Evolutionary conservation across 2,888 invertebrate genomes (phyloP).

Genomic region (Cecidostiba fungosa): DNA sequence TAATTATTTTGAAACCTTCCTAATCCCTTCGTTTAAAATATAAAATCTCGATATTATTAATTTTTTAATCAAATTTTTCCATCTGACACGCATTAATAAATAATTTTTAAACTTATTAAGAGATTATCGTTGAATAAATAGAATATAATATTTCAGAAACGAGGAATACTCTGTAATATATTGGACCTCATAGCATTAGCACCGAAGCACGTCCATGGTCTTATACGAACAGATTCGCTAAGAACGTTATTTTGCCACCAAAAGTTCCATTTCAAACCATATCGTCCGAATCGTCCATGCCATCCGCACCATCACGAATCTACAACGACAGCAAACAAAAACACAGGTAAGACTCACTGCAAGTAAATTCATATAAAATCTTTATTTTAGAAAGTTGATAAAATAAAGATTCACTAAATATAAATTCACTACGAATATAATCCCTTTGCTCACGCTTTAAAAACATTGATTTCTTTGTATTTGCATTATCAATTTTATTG

Average conservation of each 20-base stretch:
- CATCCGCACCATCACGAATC: not conserved
- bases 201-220: not conserved
- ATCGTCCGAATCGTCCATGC: not conserved
- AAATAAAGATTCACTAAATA: too few relatives aligned
- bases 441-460: too few relatives aligned
- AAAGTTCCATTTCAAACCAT: not conserved
- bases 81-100: too few relatives aligned
- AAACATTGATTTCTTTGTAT: too few relatives aligned
- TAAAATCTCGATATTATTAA: not conserved
- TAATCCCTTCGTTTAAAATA: not conserved
- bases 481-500: too few relatives aligned
- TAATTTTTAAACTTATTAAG: not conserved
- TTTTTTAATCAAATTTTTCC: not conserved
- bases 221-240: not conserved
- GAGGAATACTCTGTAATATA: slow-evolving; percentile 25
- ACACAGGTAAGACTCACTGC: not conserved
- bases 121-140: not conserved
- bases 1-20: not conserved
- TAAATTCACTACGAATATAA: too few relatives aligned
- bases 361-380: too few relatives aligned
- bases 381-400: too few relatives aligned
- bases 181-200: slow-evolving; percentile 28
- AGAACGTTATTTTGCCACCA: slow-evolving; percentile 17
- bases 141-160: not conserved
- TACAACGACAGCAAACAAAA: not conserved